These are phyloP conservation scores for Drosophila flavopinicola DNA, from an alignment of 2,888 invertebrate species.

Conservation along the genomic window DNA sequence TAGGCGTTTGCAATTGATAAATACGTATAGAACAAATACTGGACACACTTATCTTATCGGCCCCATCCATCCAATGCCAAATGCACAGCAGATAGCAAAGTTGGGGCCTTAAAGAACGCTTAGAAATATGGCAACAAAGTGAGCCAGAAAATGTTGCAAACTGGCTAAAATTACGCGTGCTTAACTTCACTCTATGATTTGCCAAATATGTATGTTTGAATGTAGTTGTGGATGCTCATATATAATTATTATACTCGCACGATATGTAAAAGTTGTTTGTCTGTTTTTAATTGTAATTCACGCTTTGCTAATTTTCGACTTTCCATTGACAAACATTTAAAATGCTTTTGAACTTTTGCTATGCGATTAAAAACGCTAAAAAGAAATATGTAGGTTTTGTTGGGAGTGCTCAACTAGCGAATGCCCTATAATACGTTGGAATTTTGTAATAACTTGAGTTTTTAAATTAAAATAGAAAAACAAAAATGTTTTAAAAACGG, in stretches of 20 bases:
- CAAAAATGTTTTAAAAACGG: no score
- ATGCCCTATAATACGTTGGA: no score
- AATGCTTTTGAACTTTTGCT: slow-evolving; percentile 52
- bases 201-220: slow-evolving; percentile 6
- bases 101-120: slow-evolving; percentile 6
- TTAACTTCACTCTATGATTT: no score
- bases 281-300: slow-evolving; percentile 56
- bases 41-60: slow-evolving; percentile 48
- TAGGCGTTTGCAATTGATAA: slow-evolving; percentile 51
- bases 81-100: slow-evolving; percentile 24
- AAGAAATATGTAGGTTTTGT: neutral
- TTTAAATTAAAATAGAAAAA: no score
- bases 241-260: slow-evolving; percentile 27
- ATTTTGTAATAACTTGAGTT: no score
- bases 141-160: neutral
- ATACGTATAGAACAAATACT: slow-evolving; percentile 30
- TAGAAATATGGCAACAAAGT: neutral
- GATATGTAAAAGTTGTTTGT: slow-evolving; percentile 38
- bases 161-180: no score
- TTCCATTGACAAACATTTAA: slow-evolving; percentile 75
- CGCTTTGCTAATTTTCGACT: slow-evolving; percentile 66
- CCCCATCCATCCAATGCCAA: slow-evolving; percentile 29
- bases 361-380: slow-evolving; percentile 14
- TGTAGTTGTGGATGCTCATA: slow-evolving; percentile 1
- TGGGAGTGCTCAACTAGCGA: neutral